Percentiles rank a stretch among this genome's conserved stretches.
phyloP scores from a whole-genome alignment of 2,888 invertebrate species.

The Pediacus dermestoides region DNA sequence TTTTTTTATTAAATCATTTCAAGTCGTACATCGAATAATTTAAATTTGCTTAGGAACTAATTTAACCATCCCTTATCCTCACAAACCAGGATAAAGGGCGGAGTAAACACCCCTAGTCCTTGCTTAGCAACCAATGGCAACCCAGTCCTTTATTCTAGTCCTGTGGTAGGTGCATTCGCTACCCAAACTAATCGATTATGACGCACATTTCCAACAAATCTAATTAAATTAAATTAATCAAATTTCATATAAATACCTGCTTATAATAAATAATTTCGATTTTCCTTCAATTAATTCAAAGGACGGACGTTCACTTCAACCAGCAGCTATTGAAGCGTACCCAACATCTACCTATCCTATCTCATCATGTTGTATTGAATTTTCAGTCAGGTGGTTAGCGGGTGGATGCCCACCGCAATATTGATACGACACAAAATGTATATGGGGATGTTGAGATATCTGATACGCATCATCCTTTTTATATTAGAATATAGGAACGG shows the following conservation, averaged over 20 bases:
- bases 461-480: too few species aligned
- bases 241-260: background rate
- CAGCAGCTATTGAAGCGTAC: background rate
- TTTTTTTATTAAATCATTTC: too few species aligned
- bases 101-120: slow-evolving; percentile 1
- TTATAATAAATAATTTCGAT: background rate
- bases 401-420: slow-evolving; percentile 15
- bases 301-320: slow-evolving; percentile 3
- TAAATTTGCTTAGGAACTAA: too few species aligned
- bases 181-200: background rate
- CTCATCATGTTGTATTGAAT: slow-evolving; percentile 13
- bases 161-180: too few species aligned
- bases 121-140: background rate
- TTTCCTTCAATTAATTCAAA: background rate
- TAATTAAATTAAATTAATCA: background rate
- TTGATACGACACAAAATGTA: slow-evolving; percentile 12
- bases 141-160: background rate
- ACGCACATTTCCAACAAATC: background rate
- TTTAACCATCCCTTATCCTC: background rate
- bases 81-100: too few species aligned
- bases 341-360: background rate
- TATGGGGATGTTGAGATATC: slow-evolving; percentile 4
- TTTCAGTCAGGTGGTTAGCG: slow-evolving; percentile 27
- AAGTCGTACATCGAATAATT: too few species aligned
- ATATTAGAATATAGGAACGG: too few species aligned